phyloP scores from a whole-genome alignment of 2,888 invertebrate genomes.

The Acheta domesticus region DNA sequence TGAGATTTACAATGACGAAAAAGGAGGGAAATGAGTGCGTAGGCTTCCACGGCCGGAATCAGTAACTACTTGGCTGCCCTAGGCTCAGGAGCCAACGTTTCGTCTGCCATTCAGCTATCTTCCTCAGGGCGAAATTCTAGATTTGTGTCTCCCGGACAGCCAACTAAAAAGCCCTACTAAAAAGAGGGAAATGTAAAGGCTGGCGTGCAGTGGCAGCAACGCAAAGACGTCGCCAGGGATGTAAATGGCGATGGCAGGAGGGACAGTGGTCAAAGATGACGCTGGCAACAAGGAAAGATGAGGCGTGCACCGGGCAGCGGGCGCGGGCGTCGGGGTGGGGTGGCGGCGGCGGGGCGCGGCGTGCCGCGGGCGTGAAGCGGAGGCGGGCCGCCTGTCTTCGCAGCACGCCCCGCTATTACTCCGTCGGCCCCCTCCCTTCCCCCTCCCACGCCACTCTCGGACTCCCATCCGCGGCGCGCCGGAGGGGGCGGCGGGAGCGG shows the following conservation, averaged over 20 bases:
- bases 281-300: background rate
- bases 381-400: conserved; percentile 4
- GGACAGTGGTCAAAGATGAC: background rate
- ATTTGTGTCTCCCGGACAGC: no score
- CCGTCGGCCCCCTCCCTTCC: background rate
- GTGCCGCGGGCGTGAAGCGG: background rate
- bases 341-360: background rate
- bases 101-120: no score
- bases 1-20: no score
- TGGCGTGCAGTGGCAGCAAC: no score
- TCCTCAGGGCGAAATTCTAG: no score
- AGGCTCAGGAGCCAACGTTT: no score
- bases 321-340: background rate
- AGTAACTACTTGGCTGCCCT: no score
- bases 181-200: no score
- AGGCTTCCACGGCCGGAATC: no score
- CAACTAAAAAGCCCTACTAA: no score
- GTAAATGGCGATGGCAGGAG: background rate
- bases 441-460: background rate
- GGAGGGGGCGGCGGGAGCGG: background rate
- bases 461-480: background rate
- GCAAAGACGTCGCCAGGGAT: background rate
- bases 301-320: background rate
- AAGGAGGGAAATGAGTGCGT: no score
- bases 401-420: conserved; percentile 6